Base-by-base conservation (phyloP, 2,113 vertebrate species). In the Ceuthmochares aereus region DNA sequence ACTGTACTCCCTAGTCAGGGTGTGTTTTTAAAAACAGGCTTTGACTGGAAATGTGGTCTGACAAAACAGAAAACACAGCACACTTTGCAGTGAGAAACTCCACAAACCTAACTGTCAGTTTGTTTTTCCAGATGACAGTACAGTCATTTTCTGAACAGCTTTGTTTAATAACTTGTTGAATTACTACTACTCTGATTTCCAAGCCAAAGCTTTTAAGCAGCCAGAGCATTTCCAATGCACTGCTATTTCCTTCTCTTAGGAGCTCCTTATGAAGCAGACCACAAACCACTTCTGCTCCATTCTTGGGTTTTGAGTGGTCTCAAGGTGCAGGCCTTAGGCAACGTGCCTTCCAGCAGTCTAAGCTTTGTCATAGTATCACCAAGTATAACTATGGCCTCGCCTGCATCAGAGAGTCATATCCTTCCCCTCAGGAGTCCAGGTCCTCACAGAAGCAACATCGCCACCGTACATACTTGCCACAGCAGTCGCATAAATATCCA, bases 91-190 rank as follows among this genome's bases (percentile, higher is more conserved):
- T 30, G 45, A 81, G 69, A 93, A 88, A 70, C 6, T 83, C 55
- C 37, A 66, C 13, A 83, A 86, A 67, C 12, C 4, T 63, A 78
- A 89, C 82, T 14, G 12, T 45, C 1, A 0, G 3, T 49, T 78
- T 92, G 55, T 87, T 87, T 93, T 92, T 77, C 56, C 77, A 91
- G 56, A 75, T 76, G 74, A 89, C 80, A 77, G 51, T 62, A 77
- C 32, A 90, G 70, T 73, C 45, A 88, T 83, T 80, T 93, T 42
- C 72, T 79, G 63, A 93, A 83, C 75, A 91, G 86, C 62, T 95
- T 92, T 95, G 66, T 95, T 94, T 96, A 84, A 78, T 76, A 91
- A 75, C 9, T 89, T 95, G 87, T 78, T 91, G 68, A 25, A 86
- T 87, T 85, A 68, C 51, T 67, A 67, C 15, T 47, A 30, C 17